Conservation (phyloP, 1,140 invertebrate species). For the Pemphigus obesinymphae region DNA sequence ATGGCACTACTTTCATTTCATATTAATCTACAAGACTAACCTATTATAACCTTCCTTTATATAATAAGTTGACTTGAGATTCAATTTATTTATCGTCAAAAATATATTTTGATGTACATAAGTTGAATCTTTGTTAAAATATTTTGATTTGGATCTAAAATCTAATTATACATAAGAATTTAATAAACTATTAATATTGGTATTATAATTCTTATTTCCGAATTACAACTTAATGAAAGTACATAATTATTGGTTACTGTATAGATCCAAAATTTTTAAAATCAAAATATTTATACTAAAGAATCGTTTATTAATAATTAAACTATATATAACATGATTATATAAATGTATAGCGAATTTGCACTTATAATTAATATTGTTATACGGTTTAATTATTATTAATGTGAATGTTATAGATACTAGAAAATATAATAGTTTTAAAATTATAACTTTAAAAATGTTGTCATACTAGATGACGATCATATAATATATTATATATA, state of each 20-base stretch:
- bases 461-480: conserved; percentile 1
- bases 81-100: background rate
- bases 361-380: conserved; percentile 29
- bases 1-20: background rate
- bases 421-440: conserved; percentile 28
- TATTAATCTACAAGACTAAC: background rate
- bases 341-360: background rate
- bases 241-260: background rate
- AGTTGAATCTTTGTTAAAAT: background rate
- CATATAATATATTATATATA: background rate
- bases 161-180: background rate
- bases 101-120: background rate
- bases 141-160: background rate
- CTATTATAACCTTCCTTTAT: background rate
- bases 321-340: conserved; percentile 3
- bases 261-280: background rate
- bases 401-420: conserved; percentile 15
- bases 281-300: background rate
- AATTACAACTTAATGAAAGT: background rate
- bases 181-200: background rate
- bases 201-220: background rate
- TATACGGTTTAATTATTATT: conserved; percentile 36
- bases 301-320: background rate
- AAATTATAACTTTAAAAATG: background rate
- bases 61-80: background rate